Conservation (phyloP, 2,113 vertebrate genomes). For the Poeciliopsis prolifica region DNA sequence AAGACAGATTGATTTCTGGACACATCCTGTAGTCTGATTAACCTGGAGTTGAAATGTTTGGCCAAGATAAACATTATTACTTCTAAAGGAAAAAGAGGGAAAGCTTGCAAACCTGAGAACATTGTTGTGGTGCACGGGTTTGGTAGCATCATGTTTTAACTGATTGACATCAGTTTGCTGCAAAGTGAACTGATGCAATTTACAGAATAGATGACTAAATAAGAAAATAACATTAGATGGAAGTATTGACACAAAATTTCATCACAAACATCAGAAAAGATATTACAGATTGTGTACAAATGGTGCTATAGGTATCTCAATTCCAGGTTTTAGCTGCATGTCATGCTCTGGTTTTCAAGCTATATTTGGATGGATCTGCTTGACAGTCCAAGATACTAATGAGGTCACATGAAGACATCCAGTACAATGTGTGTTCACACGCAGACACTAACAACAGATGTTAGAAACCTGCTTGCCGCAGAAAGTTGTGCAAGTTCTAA, state of each 20-base stretch:
- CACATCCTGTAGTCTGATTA: no score
- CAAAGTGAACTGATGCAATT: no score
- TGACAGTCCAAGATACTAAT: constrained; percentile 52
- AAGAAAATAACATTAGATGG: not conserved
- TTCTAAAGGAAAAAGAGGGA: no score
- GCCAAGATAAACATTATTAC: no score
- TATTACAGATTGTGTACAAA: not conserved
- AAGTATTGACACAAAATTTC: not conserved
- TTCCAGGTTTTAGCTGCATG: not conserved
- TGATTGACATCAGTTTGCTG: no score
- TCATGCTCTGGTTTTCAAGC: constrained; percentile 18
- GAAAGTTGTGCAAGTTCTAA: constrained; percentile 35
- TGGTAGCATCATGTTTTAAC: no score
- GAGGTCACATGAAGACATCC: constrained; percentile 39
- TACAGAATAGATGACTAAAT: no score
- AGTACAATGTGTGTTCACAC: not conserved
- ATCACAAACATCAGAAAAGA: not conserved
- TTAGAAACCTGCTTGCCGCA: constrained; percentile 10
- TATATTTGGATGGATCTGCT: constrained; percentile 47
- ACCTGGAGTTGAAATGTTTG: no score
- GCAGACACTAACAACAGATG: constrained; percentile 18
- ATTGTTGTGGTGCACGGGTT: no score
- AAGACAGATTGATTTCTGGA: no score
- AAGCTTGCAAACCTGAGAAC: no score
- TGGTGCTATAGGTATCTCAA: not conserved